Percentiles rank a stretch among this genome's conserved stretches.
Conservation (phyloP, 2,888 invertebrate genomes). For the Antitype chi region DNA sequence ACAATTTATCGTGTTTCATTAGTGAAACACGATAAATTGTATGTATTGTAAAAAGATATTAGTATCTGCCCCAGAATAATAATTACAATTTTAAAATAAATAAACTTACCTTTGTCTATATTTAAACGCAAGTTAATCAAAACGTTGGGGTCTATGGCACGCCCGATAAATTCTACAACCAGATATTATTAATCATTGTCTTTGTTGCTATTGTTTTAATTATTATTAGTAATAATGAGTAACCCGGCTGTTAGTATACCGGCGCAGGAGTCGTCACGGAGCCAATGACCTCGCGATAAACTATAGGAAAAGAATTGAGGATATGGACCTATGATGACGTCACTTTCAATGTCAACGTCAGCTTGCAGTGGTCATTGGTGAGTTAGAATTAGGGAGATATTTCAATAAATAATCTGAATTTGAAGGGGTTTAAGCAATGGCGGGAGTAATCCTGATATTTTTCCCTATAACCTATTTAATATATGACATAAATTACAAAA, state of each 20-base stretch:
- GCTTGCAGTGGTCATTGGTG: slow-evolving; percentile 29
- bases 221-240: slow-evolving; percentile 66
- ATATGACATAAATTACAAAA: too few relatives aligned
- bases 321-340: slow-evolving; percentile 71
- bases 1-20: background rate
- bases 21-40: too few relatives aligned
- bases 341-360: slow-evolving; percentile 74
- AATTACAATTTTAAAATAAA: slow-evolving; percentile 25
- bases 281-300: slow-evolving; percentile 70
- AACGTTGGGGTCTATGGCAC: slow-evolving; percentile 48
- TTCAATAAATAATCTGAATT: background rate
- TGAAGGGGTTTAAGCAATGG: background rate
- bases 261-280: slow-evolving; percentile 59
- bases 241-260: slow-evolving; percentile 56
- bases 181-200: slow-evolving; percentile 64
- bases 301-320: slow-evolving; percentile 72
- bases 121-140: slow-evolving; percentile 26
- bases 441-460: background rate
- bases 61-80: background rate
- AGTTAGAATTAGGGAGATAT: slow-evolving; percentile 10
- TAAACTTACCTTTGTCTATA: slow-evolving; percentile 13
- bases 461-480: background rate
- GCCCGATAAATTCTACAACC: slow-evolving; percentile 51
- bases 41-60: too few relatives aligned
- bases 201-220: slow-evolving; percentile 66